Evolutionary conservation across 2,888 invertebrate genomes (phyloP).

Genomic region (Sinodicranocentrus sp.): DNA sequence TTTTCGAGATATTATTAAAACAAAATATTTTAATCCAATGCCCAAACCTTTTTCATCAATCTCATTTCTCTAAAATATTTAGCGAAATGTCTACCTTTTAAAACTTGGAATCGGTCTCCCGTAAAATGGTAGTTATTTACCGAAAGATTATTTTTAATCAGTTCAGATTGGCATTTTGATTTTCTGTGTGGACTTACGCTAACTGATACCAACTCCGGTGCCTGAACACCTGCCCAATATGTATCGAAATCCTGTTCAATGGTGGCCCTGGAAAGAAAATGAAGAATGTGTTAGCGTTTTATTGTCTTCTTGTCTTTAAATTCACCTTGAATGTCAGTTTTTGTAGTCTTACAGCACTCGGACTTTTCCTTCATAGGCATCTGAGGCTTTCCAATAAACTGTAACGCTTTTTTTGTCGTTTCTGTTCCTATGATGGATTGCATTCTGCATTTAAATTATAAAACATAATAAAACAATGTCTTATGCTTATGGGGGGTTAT

Average conservation of each 20-base stretch:
- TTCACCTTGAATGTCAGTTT: neutral
- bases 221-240: slow-evolving; percentile 64
- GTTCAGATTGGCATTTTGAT: too few species aligned
- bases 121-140: too few species aligned
- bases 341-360: slow-evolving; percentile 66
- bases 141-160: too few species aligned
- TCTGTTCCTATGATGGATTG: slow-evolving; percentile 64
- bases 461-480: neutral
- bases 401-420: slow-evolving; percentile 54
- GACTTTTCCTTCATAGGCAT: slow-evolving; percentile 59
- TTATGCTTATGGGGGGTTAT: too few species aligned
- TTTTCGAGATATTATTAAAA: too few species aligned
- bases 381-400: slow-evolving; percentile 69
- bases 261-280: slow-evolving; percentile 66
- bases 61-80: too few species aligned
- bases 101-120: too few species aligned
- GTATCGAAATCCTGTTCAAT: slow-evolving; percentile 66
- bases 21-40: too few species aligned
- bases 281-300: too few species aligned
- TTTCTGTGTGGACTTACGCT: slow-evolving; percentile 67
- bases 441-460: slow-evolving; percentile 66
- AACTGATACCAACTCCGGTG: slow-evolving; percentile 51
- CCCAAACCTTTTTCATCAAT: too few species aligned
- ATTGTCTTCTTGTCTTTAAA: too few species aligned
- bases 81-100: too few species aligned